A percentile compares a stretch with the other conserved stretches of the same genome.
Conservation (phyloP, 2,888 invertebrate genomes). For the Drosophila neonasuta region DNA sequence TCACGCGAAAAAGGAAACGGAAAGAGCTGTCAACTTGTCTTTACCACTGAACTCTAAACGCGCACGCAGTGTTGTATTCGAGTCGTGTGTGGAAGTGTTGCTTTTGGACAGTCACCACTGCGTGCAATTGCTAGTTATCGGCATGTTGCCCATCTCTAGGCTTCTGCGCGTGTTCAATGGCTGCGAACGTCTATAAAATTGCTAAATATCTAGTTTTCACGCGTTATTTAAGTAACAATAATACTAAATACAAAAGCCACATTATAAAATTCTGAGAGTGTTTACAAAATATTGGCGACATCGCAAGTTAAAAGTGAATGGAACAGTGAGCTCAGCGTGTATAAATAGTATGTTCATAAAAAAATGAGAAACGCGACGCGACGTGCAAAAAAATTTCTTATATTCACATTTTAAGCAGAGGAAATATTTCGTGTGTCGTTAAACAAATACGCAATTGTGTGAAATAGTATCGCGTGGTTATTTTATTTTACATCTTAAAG, state of each 20-base stretch:
- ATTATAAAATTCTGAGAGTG: constrained; percentile 25
- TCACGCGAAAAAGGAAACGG: constrained; percentile 82
- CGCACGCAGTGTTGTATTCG: constrained; percentile 14
- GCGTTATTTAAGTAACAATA: constrained; percentile 47
- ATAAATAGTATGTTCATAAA: constrained; percentile 28
- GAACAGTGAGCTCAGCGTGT: constrained; percentile 37
- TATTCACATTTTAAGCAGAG: constrained; percentile 33
- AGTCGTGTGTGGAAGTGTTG: constrained; percentile 40
- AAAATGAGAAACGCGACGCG: constrained; percentile 57
- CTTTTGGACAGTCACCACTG: constrained; percentile 53
- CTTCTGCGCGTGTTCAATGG: constrained; percentile 71
- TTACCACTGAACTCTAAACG: constrained; percentile 54
- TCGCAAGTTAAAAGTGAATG: constrained; percentile 11
- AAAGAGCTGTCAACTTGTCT: constrained; percentile 71
- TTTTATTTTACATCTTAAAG: not conserved
- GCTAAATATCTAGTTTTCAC: constrained; percentile 50
- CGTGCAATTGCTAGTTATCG: constrained; percentile 50
- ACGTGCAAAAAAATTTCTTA: constrained; percentile 55
- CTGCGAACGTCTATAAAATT: constrained; percentile 63
- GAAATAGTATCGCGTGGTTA: constrained; percentile 43
- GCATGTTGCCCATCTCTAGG: constrained; percentile 55
- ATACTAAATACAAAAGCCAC: constrained; percentile 29
- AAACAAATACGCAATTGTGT: constrained; percentile 43
- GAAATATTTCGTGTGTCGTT: constrained; percentile 23
- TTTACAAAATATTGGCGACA: constrained; percentile 25